Conservation (phyloP, 1,140 invertebrate species). For the Gryllus bimaculatus region DNA sequence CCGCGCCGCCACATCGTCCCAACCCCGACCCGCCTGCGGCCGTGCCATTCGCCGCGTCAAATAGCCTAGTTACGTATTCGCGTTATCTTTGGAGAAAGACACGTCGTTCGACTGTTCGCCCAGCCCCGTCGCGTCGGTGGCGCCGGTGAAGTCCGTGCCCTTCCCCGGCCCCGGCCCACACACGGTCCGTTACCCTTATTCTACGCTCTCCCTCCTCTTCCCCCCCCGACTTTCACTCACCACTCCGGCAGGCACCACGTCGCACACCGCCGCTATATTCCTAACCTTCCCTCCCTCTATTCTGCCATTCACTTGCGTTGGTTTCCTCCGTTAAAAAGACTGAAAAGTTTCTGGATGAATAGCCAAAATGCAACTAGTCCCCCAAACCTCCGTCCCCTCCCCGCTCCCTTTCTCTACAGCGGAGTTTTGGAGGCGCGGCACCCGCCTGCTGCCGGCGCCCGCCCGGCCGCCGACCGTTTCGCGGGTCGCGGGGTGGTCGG, state of each 20-base stretch:
- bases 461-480: neutral
- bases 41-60: neutral
- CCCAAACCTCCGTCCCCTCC: neutral
- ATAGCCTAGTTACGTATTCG: neutral
- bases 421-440: neutral
- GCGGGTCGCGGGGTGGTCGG: neutral
- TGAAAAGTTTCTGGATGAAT: neutral
- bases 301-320: neutral
- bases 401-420: neutral
- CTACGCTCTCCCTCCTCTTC: neutral
- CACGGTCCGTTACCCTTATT: neutral
- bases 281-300: neutral
- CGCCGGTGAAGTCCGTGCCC: neutral
- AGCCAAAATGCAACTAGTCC: constrained; percentile 1
- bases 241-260: neutral
- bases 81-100: constrained; percentile 4
- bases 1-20: too few species aligned
- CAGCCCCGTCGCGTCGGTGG: neutral
- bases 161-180: neutral
- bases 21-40: too few species aligned
- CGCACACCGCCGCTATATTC: neutral
- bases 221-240: neutral
- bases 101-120: neutral
- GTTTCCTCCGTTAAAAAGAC: neutral
- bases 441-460: too few species aligned